Evolutionary conservation across 2,888 invertebrate species (phyloP), one percentile per base, ranked within the genome.

Genomic region (Heliconius hortense): DNA sequence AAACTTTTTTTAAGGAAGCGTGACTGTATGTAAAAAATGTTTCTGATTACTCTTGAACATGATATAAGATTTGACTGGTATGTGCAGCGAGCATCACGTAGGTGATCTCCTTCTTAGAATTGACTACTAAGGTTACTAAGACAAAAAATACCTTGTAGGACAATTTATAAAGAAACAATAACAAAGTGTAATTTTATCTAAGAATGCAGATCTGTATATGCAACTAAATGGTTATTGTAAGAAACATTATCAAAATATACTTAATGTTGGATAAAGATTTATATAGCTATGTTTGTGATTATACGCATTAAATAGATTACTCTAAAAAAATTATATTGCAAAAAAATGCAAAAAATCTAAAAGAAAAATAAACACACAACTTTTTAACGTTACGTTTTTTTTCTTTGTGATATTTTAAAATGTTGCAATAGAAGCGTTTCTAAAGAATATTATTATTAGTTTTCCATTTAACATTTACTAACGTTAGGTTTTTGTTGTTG

Each of bases 31-130:
- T 64, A n/a, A 13, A 15, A 24, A 39, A 39, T n/a, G 39, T 39
- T 39, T 39, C 10, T 24, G n/a, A 35, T 64, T 35, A 8, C 18
- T 62, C n/a, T 35, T 64, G n/a, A 13, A 35, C 13, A 68, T 68
- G 0, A n/a, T 53, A 68, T 28, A 28, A 21, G 13, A 69, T 31
- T 31, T 8, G 53, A 53, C 3, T 53, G 68, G n/a, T 35, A 69
- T 53, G 31, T 69, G 18, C 15, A 15, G 28, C 15, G 21, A n/a
- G 31, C 53, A 66, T 67, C 60, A 71, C 71, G 71, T 74, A 56
- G 73, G 66, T 66, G 73, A 24, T n/a, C 18, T 48, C 72, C 35
- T 76, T 73, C 76, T 76, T 59, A 71, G 73, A 76, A 77, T 26
- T 70, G 43, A 26, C 18, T 48, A 39, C 66, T 53, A 63, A 35